These are phyloP conservation scores for Sweltsa coloradensis DNA, from an alignment of 1,140 invertebrate genomes.

Conservation along the genomic window DNA sequence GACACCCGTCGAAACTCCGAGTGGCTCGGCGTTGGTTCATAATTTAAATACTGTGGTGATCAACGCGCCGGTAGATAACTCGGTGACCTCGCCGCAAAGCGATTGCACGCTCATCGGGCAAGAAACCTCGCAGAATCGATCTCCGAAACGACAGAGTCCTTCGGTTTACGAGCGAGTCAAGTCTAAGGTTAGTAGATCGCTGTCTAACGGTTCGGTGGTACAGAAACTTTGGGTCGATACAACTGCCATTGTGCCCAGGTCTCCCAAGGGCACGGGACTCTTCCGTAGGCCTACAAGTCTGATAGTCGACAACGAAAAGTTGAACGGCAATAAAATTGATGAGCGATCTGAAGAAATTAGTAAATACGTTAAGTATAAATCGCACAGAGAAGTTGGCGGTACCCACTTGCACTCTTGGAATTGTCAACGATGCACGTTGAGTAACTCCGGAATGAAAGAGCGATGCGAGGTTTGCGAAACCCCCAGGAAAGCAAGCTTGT, in stretches of 20 bases:
- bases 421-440: constrained; percentile 43
- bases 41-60: not conserved
- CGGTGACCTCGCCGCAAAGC: too few species aligned
- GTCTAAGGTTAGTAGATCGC: constrained; percentile 40
- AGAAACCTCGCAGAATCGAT: constrained; percentile 19
- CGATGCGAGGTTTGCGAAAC: constrained; percentile 51
- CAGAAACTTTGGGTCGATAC: constrained; percentile 21
- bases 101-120: not conserved
- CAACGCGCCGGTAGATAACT: not conserved
- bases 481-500: constrained; percentile 31
- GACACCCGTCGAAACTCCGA: not conserved
- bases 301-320: constrained; percentile 16
- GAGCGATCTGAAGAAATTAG: constrained; percentile 14
- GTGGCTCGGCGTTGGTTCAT: not conserved
- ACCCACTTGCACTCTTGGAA: constrained; percentile 35
- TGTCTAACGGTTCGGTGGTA: constrained; percentile 33
- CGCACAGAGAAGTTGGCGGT: constrained; percentile 25
- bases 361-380: constrained; percentile 25
- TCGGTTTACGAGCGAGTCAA: constrained; percentile 45
- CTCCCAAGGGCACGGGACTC: constrained; percentile 1
- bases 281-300: constrained; percentile 15
- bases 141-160: constrained; percentile 38
- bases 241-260: constrained; percentile 3
- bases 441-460: constrained; percentile 34
- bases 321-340: constrained; percentile 12